phyloP scores from a whole-genome alignment of 2,797 vertebrate genomes.

The Pyrocephalus nanus region DNA sequence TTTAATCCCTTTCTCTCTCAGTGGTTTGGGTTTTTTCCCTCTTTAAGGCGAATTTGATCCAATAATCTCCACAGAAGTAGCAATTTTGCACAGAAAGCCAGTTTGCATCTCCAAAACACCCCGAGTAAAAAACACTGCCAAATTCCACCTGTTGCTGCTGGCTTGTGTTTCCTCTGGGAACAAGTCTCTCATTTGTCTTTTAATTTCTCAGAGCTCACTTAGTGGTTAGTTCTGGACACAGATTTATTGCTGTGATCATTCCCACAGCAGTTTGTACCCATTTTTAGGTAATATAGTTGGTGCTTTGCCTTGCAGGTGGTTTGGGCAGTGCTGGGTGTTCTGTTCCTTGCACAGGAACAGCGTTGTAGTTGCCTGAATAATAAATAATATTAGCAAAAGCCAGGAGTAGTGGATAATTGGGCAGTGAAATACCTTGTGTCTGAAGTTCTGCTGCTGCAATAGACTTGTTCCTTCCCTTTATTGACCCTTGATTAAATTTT shows the following conservation, averaged over 20 bases:
- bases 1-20: background rate
- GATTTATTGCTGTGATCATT: background rate
- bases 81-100: background rate
- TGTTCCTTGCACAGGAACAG: background rate
- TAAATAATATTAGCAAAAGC: background rate
- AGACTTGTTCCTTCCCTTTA: conserved; percentile 41
- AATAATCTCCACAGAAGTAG: background rate
- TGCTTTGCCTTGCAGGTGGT: background rate
- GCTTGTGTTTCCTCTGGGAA: background rate
- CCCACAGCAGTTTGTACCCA: background rate
- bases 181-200: background rate
- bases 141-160: accelerated
- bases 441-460: background rate
- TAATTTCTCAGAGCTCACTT: background rate
- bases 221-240: background rate
- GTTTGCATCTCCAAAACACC: background rate
- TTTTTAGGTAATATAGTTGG: accelerated
- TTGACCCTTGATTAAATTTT: conserved; percentile 67
- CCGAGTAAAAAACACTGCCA: background rate
- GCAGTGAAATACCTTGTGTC: background rate
- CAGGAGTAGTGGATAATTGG: background rate
- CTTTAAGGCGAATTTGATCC: background rate
- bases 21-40: background rate
- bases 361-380: background rate
- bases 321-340: background rate